Evolutionary conservation across 35 echinoderm and acorn worm species (phyloP).

Genomic region (Lytechinus pictus): DNA sequence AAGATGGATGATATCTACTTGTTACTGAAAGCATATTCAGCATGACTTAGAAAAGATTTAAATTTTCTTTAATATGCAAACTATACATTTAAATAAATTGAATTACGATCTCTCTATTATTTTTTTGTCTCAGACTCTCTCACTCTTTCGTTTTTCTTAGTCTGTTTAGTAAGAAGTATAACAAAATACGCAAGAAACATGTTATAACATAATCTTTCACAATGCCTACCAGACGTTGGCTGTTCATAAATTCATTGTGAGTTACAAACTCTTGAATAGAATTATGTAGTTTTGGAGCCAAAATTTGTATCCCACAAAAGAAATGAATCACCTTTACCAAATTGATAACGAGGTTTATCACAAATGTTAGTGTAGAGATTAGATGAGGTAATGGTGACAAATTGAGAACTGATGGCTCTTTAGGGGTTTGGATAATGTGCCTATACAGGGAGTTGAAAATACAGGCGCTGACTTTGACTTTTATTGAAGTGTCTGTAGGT

Average conservation of each 20-base stretch:
- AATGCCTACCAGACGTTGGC: not conserved
- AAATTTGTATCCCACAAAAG: not conserved
- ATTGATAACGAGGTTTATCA: constrained; percentile 3
- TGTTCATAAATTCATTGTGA: not conserved
- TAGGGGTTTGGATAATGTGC: not conserved
- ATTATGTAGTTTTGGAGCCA: not conserved
- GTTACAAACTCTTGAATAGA: not conserved
- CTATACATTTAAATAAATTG: no score
- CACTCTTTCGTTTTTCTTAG: not conserved
- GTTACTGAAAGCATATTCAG: no score
- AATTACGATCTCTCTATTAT: no score
- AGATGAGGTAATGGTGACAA: not conserved
- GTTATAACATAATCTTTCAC: not conserved
- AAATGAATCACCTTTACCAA: not conserved
- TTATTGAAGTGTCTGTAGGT: not conserved
- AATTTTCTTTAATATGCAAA: no score
- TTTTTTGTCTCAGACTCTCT: no score
- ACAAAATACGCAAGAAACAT: not conserved
- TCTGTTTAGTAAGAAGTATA: not conserved
- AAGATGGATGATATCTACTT: not conserved
- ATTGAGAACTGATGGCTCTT: not conserved
- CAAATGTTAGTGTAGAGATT: constrained; percentile 5
- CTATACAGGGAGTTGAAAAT: not conserved
- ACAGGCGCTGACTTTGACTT: not conserved
- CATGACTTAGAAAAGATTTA: no score